phyloP scores from a whole-genome alignment of 1,140 invertebrate genomes.

The Pantala flavescens region DNA sequence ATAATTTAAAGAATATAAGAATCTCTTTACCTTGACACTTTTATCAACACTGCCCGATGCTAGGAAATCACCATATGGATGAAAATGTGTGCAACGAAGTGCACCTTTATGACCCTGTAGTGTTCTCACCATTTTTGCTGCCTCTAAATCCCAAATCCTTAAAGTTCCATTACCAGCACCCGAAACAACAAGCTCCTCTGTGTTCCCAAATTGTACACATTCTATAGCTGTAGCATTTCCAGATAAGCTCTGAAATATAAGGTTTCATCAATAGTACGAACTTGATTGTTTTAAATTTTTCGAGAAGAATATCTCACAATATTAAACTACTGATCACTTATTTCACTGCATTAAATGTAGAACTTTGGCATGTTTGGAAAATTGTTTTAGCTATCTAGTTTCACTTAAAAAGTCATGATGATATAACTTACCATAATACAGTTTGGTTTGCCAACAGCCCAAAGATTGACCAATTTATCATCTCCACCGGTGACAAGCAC shows the following conservation, averaged over 20 bases:
- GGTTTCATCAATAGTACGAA: too few relatives aligned
- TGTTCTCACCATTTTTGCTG: constrained; percentile 79
- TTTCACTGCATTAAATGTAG: too few relatives aligned
- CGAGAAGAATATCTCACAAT: too few relatives aligned
- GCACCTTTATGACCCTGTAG: constrained; percentile 86
- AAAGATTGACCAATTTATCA: constrained; percentile 95
- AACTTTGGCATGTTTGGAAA: too few relatives aligned
- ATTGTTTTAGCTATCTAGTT: too few relatives aligned
- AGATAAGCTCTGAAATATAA: constrained; percentile 63
- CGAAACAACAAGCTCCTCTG: constrained; percentile 90
- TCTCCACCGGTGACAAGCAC: constrained; percentile 94
- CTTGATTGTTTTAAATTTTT: too few relatives aligned
- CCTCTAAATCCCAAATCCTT: constrained; percentile 95
- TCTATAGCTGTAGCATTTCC: constrained; percentile 89
- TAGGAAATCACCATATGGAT: constrained; percentile 90
- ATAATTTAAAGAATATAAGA: not conserved
- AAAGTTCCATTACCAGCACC: constrained; percentile 86
- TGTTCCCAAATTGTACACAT: constrained; percentile 87
- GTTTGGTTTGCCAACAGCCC: constrained; percentile 89
- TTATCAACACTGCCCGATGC: constrained; percentile 88
- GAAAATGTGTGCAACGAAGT: constrained; percentile 88
- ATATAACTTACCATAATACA: constrained; percentile 77
- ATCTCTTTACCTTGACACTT: constrained; percentile 57
- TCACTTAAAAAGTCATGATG: too few relatives aligned
- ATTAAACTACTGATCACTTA: too few relatives aligned